A percentile compares a stretch with the other conserved stretches of the same genome.
These are phyloP conservation scores for Drosophila navojoa DNA, from an alignment of 1,140 invertebrate species.

Conservation along the genomic window DNA sequence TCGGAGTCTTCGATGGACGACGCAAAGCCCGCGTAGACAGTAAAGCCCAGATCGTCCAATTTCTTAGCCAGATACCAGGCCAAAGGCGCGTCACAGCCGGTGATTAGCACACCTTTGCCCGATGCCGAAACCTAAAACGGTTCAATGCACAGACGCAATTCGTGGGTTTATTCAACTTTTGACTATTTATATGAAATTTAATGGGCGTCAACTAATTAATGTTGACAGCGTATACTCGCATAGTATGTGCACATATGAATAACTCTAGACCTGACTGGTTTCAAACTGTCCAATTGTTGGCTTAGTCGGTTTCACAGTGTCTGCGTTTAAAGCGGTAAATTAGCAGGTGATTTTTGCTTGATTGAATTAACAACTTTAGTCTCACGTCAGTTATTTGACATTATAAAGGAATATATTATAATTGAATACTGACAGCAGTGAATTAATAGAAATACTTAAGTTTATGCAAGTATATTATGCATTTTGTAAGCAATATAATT, in stretches of 20 bases:
- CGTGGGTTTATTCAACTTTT: constrained; percentile 14
- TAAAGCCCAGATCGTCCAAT: constrained; percentile 91
- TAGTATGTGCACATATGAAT: neutral
- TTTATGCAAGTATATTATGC: too few species aligned
- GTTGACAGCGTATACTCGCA: neutral
- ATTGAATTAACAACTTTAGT: neutral
- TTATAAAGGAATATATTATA: neutral
- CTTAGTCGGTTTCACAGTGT: neutral
- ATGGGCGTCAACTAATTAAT: constrained; percentile 26
- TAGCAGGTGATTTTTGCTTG: neutral
- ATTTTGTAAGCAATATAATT: too few species aligned
- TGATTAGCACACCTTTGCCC: constrained; percentile 92
- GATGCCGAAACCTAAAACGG: constrained; percentile 88
- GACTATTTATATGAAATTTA: neutral
- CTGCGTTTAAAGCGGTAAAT: neutral
- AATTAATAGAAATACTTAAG: too few species aligned
- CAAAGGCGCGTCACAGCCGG: constrained; percentile 92
- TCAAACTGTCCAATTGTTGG: constrained; percentile 4
- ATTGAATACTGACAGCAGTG: neutral
- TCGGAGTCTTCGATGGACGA: constrained; percentile 87
- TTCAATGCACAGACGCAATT: neutral
- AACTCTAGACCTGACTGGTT: constrained; percentile 46
- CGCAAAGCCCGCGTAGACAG: constrained; percentile 91
- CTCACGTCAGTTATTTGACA: neutral
- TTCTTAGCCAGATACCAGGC: constrained; percentile 90